Evolutionary conservation across 92 coral and sea anemone genomes (phyloP).

Genomic region (Palythoa caribaeorum): DNA sequence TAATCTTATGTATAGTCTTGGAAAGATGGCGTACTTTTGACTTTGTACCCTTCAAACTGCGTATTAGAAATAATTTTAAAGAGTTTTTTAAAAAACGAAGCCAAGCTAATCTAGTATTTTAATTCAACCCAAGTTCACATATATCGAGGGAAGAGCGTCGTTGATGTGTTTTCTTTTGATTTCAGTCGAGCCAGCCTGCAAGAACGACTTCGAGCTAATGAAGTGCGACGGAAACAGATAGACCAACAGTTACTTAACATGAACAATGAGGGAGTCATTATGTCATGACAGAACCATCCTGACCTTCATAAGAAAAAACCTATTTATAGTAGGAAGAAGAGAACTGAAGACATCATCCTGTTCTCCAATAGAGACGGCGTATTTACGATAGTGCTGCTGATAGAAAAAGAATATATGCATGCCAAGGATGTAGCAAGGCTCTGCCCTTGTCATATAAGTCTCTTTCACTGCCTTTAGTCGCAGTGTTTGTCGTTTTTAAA

Average conservation of each 20-base stretch:
- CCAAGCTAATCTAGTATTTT: too few species aligned
- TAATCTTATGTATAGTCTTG: too few species aligned
- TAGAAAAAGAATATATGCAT: too few species aligned
- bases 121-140: too few species aligned
- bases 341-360: background rate
- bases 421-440: too few species aligned
- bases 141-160: background rate
- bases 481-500: background rate
- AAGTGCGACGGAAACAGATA: constrained; percentile 80
- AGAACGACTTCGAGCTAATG: constrained; percentile 83
- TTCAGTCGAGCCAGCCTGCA: constrained; percentile 90
- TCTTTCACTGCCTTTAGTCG: background rate
- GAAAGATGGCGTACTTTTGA: too few species aligned
- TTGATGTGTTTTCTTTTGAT: background rate
- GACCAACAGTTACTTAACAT: constrained; percentile 83
- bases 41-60: too few species aligned
- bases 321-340: background rate
- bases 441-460: background rate
- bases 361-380: background rate
- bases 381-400: too few species aligned
- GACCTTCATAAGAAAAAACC: background rate
- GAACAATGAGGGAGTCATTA: constrained; percentile 57
- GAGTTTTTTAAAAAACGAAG: too few species aligned
- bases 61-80: too few species aligned
- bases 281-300: constrained; percentile 23